Evolutionary conservation across 2,797 vertebrate genomes (phyloP), one percentile per base, ranked within the genome.

Genomic region (Coluber constrictor): DNA sequence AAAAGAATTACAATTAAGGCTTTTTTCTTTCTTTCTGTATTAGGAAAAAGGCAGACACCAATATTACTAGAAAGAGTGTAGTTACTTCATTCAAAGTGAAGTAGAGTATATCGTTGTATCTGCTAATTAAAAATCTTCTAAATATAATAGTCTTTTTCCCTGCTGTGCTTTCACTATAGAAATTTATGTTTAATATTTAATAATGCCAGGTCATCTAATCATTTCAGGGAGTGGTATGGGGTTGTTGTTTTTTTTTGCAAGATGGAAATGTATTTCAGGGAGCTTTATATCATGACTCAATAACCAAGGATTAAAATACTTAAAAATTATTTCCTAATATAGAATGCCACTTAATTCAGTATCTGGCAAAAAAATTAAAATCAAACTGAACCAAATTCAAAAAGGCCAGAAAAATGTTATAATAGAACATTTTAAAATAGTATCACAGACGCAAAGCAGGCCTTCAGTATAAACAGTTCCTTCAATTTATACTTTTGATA

Each of bases 21-120:
- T 63, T 37, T 43, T 54, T 60, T 18, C 18, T 51, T 37, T 20
- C 37, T 61, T 25, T 59, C 29, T 57, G 32, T 51, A 89, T 89
- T 91, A 92, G 86, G 86, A 83, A 90, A 90, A 93, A 88, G 56
- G 51, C 86, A 88, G 86, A 55, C 88, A 59, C 37, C 87, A 59
- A 32, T 59, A 90, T 92, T 90, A 57, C 86, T 66, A 92, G 70
- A 88, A 12, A 88, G 23, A 56, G 83, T 90, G 57, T 54, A 79
- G 51, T 83, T 87, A 43, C n/a, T 70, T 51, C 90, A 87, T 93
- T 74, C 88, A 87, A 93, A 87, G 27, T 87, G 87, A 93, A 74
- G 47, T 87, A 32, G 63, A 83, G n/a, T 83, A 54, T 55, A 83
- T 90, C n/a, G 43, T 79, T 94, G 27, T 79, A 79, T 55, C 11